A percentile compares a stretch with the other conserved stretches of the same genome.
These are phyloP conservation scores for Fistularia tabacaria DNA, from an alignment of 2,797 vertebrate genomes.

Conservation along the genomic window DNA sequence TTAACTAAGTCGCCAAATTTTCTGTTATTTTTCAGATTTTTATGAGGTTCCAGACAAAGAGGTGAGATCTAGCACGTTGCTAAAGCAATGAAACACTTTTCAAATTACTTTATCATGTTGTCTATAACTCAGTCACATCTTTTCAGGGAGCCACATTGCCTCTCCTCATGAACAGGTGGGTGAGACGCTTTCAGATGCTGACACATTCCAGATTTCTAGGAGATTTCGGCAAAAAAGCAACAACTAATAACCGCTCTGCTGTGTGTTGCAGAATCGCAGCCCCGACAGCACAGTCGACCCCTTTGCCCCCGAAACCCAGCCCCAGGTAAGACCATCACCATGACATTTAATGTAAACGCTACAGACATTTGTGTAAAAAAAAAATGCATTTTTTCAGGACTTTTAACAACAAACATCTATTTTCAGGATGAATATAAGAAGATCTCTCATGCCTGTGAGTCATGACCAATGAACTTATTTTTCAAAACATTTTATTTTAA, in stretches of 20 bases:
- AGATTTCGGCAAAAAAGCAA: too few relatives aligned
- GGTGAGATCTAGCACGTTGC: constrained; percentile 53
- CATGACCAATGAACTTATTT: too few relatives aligned
- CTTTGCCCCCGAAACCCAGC: constrained; percentile 58
- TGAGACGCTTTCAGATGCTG: constrained; percentile 9
- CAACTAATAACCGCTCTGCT: too few relatives aligned
- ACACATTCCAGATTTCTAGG: too few relatives aligned
- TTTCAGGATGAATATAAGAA: too few relatives aligned
- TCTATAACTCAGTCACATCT: background rate
- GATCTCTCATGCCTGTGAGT: too few relatives aligned
- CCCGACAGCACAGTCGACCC: constrained; percentile 6
- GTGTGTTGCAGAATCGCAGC: constrained; percentile 32
- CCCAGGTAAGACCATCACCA: constrained; percentile 56
- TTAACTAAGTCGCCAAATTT: background rate
- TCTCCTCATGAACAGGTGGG: constrained; percentile 45
- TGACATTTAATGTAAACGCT: background rate
- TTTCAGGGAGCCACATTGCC: constrained; percentile 50
- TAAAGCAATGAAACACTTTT: background rate
- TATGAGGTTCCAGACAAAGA: constrained; percentile 77
- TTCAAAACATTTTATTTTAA: too few relatives aligned
- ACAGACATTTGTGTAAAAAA: too few relatives aligned
- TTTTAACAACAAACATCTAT: background rate
- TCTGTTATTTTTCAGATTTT: constrained; percentile 70
- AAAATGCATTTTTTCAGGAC: background rate
- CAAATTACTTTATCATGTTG: too few relatives aligned